Base-by-base conservation (phyloP, 2,888 invertebrate species). In the Caenorhabditis parvicauda region DNA sequence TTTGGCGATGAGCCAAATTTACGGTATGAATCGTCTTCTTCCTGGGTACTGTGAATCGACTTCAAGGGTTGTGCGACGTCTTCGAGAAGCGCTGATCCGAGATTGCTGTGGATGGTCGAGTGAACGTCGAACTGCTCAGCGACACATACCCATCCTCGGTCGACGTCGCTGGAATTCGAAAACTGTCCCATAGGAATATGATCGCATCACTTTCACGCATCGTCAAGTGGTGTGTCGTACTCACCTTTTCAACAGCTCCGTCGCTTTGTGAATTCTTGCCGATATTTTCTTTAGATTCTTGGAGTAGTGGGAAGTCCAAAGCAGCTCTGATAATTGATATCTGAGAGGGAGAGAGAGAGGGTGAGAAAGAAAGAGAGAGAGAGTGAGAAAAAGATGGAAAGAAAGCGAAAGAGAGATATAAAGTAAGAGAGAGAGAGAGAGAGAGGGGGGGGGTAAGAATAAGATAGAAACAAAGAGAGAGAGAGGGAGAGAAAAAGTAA, bases 81-180 rank as follows among this genome's bases (percentile, higher is more conserved):
- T 44, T 74, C 74, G 14, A 64, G 65, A 53, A 72, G 54, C 7
- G 74, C 72, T 0, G 74, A 69, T 12, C 70, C 70, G 12, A 74
- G 63, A 27, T 74, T 74, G 53, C 74, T 70, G 56, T 74, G 74
- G 35, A 74, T 61, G n/a, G 74, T 72, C 9, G 74, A 64, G 19
- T 74, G 74, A 27, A 67, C 64, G 44, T 71, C 71, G 50, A 72
- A 74, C 57, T 74, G 74, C 39, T 74, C 74, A 2, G 74, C 74
- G 1, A 70, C 74, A 29, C 64, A 62, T 14, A 59, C 64, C 74
- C 74, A 74, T 21, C 72, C 74, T 51, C 64, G 61, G 54, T 74
- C 74, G 45, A 74, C 67, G 37, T 70, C 70, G 42, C 72, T 72
- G 51, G 28, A 67, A 59, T 43, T 41, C 7, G 19, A 41, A 41